phyloP scores from a whole-genome alignment of 2,888 invertebrate genomes.

The Dusona sp. region DNA sequence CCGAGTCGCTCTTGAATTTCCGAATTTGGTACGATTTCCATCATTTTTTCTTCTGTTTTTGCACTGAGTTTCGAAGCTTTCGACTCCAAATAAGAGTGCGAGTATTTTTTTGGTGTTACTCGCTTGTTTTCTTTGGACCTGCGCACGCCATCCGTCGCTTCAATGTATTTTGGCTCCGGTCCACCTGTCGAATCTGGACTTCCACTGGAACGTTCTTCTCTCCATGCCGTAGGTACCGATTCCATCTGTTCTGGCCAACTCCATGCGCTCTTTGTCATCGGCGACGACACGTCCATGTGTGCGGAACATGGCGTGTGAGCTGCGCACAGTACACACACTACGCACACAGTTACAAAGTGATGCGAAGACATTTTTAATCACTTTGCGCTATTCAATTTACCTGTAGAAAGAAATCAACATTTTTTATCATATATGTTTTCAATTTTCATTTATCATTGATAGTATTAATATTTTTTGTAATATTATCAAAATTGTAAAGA shows the following conservation, averaged over 20 bases:
- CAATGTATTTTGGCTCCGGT: background rate
- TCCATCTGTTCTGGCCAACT: slow-evolving; percentile 52
- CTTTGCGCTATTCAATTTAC: background rate
- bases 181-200: slow-evolving; percentile 63
- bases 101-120: slow-evolving; percentile 41
- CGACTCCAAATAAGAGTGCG: slow-evolving; percentile 62
- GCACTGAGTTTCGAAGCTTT: slow-evolving; percentile 46
- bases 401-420: background rate
- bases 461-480: background rate
- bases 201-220: slow-evolving; percentile 43
- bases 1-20: slow-evolving; percentile 77
- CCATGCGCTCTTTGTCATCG: slow-evolving; percentile 9
- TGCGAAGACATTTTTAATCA: slow-evolving; percentile 84
- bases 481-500: background rate
- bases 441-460: background rate
- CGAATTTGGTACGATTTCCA: slow-evolving; percentile 36
- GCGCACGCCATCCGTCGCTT: background rate
- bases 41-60: slow-evolving; percentile 22
- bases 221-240: slow-evolving; percentile 23
- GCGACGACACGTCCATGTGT: slow-evolving; percentile 86
- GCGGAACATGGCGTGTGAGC: slow-evolving; percentile 91
- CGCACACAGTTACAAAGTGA: slow-evolving; percentile 92
- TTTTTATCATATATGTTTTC: background rate
- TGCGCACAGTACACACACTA: slow-evolving; percentile 92
- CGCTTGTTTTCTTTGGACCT: slow-evolving; percentile 39